phyloP scores from a whole-genome alignment of 2,113 vertebrate genomes.

The Engraulis encrasicolus region DNA sequence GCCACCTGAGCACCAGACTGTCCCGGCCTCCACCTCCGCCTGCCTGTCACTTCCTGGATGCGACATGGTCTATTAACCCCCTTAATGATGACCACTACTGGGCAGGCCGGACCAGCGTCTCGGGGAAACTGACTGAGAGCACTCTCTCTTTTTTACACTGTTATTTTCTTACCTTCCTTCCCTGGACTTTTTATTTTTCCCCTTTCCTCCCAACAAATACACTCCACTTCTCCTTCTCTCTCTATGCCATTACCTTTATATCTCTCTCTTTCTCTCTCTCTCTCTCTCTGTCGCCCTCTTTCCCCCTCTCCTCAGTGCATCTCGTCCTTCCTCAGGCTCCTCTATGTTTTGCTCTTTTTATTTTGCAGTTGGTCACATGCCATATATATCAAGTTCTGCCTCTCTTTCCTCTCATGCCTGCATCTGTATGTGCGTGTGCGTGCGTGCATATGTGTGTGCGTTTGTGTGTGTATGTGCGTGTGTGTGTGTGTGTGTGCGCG shows the following conservation, averaged over 20 bases:
- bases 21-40: too few species aligned
- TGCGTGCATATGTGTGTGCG: too few species aligned
- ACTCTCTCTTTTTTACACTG: slow-evolving; percentile 29
- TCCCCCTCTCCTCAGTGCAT: background rate
- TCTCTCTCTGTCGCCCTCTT: background rate
- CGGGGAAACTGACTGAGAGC: slow-evolving; percentile 46
- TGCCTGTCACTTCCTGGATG: slow-evolving; percentile 62
- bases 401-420: background rate
- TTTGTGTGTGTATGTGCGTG: too few species aligned
- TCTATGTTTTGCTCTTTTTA: background rate
- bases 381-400: background rate
- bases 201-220: slow-evolving; percentile 1
- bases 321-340: background rate
- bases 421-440: too few species aligned
- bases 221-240: too few species aligned
- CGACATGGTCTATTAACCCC: slow-evolving; percentile 72
- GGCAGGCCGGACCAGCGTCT: slow-evolving; percentile 53
- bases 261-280: background rate
- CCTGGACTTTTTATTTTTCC: background rate
- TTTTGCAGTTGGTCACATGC: background rate
- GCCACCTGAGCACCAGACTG: slow-evolving; percentile 46
- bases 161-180: slow-evolving; percentile 26
- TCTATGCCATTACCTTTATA: background rate
- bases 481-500: too few species aligned
- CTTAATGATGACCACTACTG: slow-evolving; percentile 72